Conservation (phyloP, 2,888 invertebrate genomes). For the Xiphydria camelus region DNA sequence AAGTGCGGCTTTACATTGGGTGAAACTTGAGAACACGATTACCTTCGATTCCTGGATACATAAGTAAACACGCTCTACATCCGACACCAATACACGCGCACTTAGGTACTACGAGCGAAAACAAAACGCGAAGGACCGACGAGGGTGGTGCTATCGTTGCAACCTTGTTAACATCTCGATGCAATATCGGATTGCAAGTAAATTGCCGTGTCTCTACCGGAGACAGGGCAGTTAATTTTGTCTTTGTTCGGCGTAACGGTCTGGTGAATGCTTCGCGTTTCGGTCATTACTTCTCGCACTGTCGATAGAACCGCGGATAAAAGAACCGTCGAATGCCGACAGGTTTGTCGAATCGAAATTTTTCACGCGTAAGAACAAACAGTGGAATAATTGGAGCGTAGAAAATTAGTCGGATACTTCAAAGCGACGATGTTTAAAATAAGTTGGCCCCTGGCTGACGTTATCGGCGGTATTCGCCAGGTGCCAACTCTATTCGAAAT, state of each 20-base stretch:
- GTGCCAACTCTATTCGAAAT: too few species aligned
- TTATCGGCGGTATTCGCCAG: too few species aligned
- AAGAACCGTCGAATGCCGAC: too few species aligned
- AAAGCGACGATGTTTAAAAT: too few species aligned
- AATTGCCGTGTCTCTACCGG: conserved; percentile 34
- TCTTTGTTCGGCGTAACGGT: conserved; percentile 33
- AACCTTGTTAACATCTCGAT: conserved; percentile 34
- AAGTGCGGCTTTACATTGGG: conserved; percentile 26
- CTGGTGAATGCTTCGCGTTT: too few species aligned
- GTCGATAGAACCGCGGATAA: too few species aligned
- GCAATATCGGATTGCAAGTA: conserved; percentile 44
- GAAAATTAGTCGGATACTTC: too few species aligned
- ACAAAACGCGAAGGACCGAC: conserved; percentile 21
- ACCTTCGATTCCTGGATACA: conserved; percentile 42
- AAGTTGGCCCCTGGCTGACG: too few species aligned
- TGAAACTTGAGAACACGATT: conserved; percentile 46
- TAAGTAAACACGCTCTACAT: conserved; percentile 20
- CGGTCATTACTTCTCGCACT: too few species aligned
- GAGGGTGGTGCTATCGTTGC: conserved; percentile 31
- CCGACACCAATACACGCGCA: conserved; percentile 2
- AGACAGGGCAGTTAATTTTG: conserved; percentile 36
- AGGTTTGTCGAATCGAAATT: too few species aligned
- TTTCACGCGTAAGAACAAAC: too few species aligned
- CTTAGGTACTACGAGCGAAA: background rate
- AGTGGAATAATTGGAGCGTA: too few species aligned